A percentile compares a stretch with the other conserved stretches of the same genome.
Evolutionary conservation across 1,140 invertebrate species (phyloP).

Genomic region (Anoplolepis gracilipes): DNA sequence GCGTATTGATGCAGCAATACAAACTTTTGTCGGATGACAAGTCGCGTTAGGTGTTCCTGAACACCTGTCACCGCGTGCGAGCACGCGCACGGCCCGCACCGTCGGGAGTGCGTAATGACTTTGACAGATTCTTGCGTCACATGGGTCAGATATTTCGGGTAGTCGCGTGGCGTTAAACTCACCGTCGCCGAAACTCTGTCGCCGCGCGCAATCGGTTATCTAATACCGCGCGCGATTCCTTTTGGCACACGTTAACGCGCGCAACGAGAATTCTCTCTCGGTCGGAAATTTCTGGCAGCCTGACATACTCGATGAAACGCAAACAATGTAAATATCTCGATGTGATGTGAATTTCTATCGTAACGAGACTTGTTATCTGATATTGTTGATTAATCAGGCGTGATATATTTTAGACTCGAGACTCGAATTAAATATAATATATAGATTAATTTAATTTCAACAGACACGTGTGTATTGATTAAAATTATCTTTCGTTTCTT

Average conservation of each 20-base stretch:
- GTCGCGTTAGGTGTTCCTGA: constrained; percentile 59
- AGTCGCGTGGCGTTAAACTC: constrained; percentile 74
- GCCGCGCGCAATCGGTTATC: constrained; percentile 58
- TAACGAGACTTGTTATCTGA: not conserved
- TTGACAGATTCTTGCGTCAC: constrained; percentile 77
- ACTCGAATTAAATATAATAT: not conserved
- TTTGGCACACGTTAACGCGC: constrained; percentile 64
- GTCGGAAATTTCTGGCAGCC: constrained; percentile 69
- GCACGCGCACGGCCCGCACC: constrained; percentile 46
- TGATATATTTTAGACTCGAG: not conserved
- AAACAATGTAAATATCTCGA: constrained; percentile 35
- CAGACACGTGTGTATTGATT: not conserved
- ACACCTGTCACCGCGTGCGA: constrained; percentile 71
- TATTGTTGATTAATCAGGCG: not conserved
- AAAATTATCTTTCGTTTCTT: not conserved
- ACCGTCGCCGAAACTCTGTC: constrained; percentile 34
- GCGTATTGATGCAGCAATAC: not conserved
- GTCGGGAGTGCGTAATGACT: constrained; percentile 59
- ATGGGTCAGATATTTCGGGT: constrained; percentile 77
- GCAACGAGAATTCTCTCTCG: constrained; percentile 48
- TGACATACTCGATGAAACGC: constrained; percentile 29
- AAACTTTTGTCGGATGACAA: constrained; percentile 43
- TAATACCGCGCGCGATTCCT: constrained; percentile 68
- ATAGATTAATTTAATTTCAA: not conserved
- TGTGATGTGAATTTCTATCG: not conserved